Evolutionary conservation across 1,140 invertebrate genomes (phyloP), one percentile per base, ranked within the genome.

Genomic region (Kradibia gibbosae): DNA sequence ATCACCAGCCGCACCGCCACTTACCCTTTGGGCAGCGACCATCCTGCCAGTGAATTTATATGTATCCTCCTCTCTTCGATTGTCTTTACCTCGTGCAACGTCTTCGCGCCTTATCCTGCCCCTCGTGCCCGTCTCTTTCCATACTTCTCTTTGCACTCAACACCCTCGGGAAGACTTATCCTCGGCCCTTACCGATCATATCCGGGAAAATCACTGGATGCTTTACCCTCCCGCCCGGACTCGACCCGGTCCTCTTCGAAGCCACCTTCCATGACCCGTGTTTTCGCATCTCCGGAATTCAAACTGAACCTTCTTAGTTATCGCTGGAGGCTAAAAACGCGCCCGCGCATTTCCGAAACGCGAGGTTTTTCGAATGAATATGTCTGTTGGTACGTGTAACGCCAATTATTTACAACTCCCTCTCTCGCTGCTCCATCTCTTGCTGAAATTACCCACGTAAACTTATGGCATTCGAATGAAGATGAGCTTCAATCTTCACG

Each of bases 281-380:
- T 76, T n/a, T 82, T 81, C 84, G 83, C 78, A 83, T 83, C 82
- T 75, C 39, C 28, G 71, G 74, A 80, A 71, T 71, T 79, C 57
- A 70, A 81, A 62, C 74, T 60, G 79, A 81, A 75, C 79, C 65
- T 78, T 62, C 50, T 65, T 81, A 82, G 81, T 84, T 82, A 79
- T 78, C 42, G 50, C 39, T 67, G 73, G 65, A 60, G 72, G 50
- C 50, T 70, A 78, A 74, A 73, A 72, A 60, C 76, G 62, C 75
- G 55, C 74, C 80, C 78, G 73, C 73, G 79, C 39, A 42, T 48
- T 48, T 71, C 42, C 39, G n/a, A 71, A 71, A 71, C 70, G 20
- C 25, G 70, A 71, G 70, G 42, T 71, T 71, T n/a, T 31, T 71
- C 39, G 70, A 36, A 74, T 57, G 39, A 55, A 74, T 57, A 74